These are phyloP conservation scores for Oncorhynchus clarkii DNA, from an alignment of 2,113 vertebrate genomes.

Conservation along the genomic window DNA sequence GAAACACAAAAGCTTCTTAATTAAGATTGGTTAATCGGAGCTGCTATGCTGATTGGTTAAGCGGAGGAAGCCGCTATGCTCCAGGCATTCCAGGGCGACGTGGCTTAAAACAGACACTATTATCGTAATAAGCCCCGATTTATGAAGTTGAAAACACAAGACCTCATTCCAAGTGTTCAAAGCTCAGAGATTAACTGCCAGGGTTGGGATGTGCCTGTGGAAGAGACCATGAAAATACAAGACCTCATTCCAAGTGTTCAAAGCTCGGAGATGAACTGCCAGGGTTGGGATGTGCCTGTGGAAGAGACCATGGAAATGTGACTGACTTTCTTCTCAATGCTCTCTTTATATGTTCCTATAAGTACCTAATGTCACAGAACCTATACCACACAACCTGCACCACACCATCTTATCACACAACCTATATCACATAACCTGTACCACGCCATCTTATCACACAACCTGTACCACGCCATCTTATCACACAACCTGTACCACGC, in stretches of 20 bases:
- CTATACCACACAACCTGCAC: too few relatives aligned
- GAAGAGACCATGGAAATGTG: background rate
- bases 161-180: slow-evolving; percentile 48
- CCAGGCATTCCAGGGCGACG: slow-evolving; percentile 63
- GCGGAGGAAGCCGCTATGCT: slow-evolving; percentile 56
- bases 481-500: too few relatives aligned
- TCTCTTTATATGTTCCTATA: too few relatives aligned
- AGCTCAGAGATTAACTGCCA: slow-evolving; percentile 25
- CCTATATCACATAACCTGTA: too few relatives aligned
- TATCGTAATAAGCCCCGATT: slow-evolving; percentile 67
- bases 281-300: background rate
- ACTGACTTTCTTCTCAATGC: too few relatives aligned
- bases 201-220: slow-evolving; percentile 6
- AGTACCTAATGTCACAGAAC: too few relatives aligned
- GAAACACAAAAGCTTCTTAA: slow-evolving; percentile 74
- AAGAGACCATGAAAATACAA: slow-evolving; percentile 12
- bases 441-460: too few relatives aligned
- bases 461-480: too few relatives aligned
- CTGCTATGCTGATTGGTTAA: slow-evolving; percentile 69
- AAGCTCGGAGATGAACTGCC: background rate
- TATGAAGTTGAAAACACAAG: slow-evolving; percentile 52
- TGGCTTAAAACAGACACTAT: slow-evolving; percentile 66
- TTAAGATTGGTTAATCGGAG: slow-evolving; percentile 74
- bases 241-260: slow-evolving; percentile 48
- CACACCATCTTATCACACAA: too few relatives aligned